Conservation (phyloP, 2,113 vertebrate genomes). For the Hemichromis elongatus region DNA sequence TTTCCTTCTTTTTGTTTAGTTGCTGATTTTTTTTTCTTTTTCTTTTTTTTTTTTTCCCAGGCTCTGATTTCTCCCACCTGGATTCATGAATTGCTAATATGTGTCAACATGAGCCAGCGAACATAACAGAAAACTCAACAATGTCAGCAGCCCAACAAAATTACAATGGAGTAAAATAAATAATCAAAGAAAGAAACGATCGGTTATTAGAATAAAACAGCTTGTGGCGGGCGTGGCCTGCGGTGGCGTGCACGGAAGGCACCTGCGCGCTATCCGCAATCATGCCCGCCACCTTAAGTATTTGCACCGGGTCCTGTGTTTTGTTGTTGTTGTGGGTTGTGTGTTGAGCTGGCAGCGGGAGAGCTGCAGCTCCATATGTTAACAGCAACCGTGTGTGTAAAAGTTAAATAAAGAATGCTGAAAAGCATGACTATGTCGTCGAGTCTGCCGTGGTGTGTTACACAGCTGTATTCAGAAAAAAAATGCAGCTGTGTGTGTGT, state of each 20-base stretch:
- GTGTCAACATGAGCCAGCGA: constrained; percentile 12
- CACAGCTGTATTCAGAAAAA: not conserved
- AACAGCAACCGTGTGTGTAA: too few relatives aligned
- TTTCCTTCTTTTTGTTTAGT: constrained; percentile 33
- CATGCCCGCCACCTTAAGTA: too few relatives aligned
- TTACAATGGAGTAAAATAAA: not conserved
- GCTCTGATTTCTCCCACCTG: constrained; percentile 24
- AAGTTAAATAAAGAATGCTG: too few relatives aligned
- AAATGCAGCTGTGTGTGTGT: not conserved
- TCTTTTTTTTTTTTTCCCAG: not conserved
- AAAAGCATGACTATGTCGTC: too few relatives aligned
- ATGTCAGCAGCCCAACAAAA: not conserved
- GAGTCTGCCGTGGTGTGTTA: too few relatives aligned
- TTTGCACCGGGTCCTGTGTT: too few relatives aligned
- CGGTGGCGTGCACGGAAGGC: too few relatives aligned
- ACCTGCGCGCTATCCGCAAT: too few relatives aligned
- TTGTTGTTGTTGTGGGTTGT: too few relatives aligned
- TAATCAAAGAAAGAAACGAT: fast-evolving
- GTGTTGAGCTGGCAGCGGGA: too few relatives aligned
- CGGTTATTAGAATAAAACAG: not conserved
- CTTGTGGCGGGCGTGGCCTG: too few relatives aligned
- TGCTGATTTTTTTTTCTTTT: not conserved
- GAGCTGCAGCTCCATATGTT: too few relatives aligned
- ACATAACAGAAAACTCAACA: not conserved
- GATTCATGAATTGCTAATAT: constrained; percentile 46